These are phyloP conservation scores for Neopelma chrysocephalum DNA, from an alignment of 2,797 vertebrate species.

Conservation along the genomic window DNA sequence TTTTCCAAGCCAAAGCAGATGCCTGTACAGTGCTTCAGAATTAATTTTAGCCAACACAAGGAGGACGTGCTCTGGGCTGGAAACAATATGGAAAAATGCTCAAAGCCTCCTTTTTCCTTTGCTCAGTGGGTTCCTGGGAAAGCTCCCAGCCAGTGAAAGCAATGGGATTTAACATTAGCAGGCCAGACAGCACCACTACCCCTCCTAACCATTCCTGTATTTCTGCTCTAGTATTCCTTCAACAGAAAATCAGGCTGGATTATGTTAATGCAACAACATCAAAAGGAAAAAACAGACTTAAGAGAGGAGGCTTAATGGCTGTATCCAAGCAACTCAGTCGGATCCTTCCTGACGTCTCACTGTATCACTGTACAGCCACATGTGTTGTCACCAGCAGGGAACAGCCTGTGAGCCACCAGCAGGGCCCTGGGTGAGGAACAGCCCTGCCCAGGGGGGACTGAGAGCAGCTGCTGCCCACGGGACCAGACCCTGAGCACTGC, in stretches of 20 bases:
- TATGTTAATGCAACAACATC: not conserved
- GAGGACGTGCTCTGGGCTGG: not conserved
- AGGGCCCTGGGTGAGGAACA: not conserved
- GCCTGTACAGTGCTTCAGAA: not conserved
- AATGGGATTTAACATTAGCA: not conserved
- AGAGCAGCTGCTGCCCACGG: fast-evolving
- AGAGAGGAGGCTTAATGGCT: not conserved
- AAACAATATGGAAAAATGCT: not conserved
- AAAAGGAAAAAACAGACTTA: not conserved
- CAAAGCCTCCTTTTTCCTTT: not conserved
- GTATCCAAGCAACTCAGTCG: not conserved
- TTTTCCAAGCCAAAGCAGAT: not conserved
- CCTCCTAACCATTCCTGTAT: not conserved
- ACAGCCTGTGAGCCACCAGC: not conserved
- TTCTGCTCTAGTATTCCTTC: not conserved
- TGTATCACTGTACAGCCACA: not conserved
- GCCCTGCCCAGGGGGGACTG: fast-evolving
- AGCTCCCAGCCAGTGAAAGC: not conserved
- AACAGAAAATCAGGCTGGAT: not conserved
- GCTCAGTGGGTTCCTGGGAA: not conserved
- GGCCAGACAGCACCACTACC: not conserved
- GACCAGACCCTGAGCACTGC: fast-evolving
- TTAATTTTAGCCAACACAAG: not conserved
- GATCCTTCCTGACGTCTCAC: not conserved
- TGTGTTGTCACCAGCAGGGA: not conserved